Base-by-base conservation (phyloP, 2,113 vertebrate genomes). In the Bagarius yarrelli region DNA sequence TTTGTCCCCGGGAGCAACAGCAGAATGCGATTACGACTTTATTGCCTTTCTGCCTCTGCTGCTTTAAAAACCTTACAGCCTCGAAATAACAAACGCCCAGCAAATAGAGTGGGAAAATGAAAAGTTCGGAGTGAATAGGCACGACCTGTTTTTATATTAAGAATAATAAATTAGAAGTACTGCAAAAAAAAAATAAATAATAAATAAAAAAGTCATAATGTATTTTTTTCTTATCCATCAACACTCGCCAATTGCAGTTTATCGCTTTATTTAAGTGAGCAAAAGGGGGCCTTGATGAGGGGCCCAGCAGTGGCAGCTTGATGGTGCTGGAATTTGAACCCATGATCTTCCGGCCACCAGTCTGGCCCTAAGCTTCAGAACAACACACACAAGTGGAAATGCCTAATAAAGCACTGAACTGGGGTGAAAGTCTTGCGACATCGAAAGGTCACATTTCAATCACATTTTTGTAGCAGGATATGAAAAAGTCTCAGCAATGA, bases 21-120 rank as follows among this genome's bases (percentile, higher is more conserved):
- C 36, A 76, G n/a, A 76, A 76, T 61, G 74, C 13, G 74, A 76
- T 76, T 76, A 76, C 14, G 56, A 27, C 74, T 76, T 60, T 61
- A 76, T 76, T 59, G 74, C 57, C 27, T 47, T 76, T 76, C 74
- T 61, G 74, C 36, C 56, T 61, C 56, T n/a, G 55, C 34, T 27
- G 36, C 74, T 23, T 76, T 47, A 4, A 15, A 19, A 59, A 76
- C 55, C 74, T 59, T 16, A 1, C 16, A 15, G 55, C 74, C 5
- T 76, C n/a, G 23, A 47, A 61, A 76, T 25, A 59, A 32, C 5
- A 40, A 59, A 59, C 8, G 23, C 12, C 32, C 32, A 0, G 4
- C 19, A 13, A 75, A 75, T 59, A 11, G 53, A 75, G 73, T 25
- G 30, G 13, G 55, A 74, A 1, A n/a, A 40, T 34, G 16, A 72